Percentiles rank a stretch among this genome's conserved stretches.
Conservation (phyloP, 2,113 vertebrate genomes). For the Dicentrarchus labrax region DNA sequence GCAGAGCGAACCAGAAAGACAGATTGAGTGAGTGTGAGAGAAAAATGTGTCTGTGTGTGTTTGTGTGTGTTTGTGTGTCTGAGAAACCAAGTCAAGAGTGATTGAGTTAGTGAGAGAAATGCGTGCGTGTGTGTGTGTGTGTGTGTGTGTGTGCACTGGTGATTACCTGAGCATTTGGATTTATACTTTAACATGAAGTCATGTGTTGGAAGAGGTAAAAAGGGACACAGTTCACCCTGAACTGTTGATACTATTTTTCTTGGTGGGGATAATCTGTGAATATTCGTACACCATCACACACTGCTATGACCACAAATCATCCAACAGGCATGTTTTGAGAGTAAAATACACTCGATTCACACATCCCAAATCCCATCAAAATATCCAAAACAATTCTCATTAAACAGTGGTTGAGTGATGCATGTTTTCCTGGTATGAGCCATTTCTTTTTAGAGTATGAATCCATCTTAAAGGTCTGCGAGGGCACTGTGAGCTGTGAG, state of each 20-base stretch:
- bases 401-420: neutral
- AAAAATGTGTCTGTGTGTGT: slow-evolving; percentile 28
- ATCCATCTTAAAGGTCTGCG: slow-evolving; percentile 7
- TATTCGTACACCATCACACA: neutral
- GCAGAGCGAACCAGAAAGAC: slow-evolving; percentile 21
- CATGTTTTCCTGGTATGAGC: neutral
- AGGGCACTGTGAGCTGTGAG: slow-evolving; percentile 24
- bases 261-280: slow-evolving; percentile 37
- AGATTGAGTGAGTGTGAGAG: slow-evolving; percentile 46
- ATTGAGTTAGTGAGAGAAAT: neutral
- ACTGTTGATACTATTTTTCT: slow-evolving; percentile 15
- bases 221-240: neutral
- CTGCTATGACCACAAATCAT: slow-evolving; percentile 18
- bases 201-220: slow-evolving; percentile 25
- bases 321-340: neutral
- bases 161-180: slow-evolving; percentile 18
- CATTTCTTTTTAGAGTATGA: neutral
- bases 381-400: neutral
- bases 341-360: neutral
- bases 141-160: slow-evolving; percentile 1
- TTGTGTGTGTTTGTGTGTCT: slow-evolving; percentile 4
- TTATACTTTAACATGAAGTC: slow-evolving; percentile 36
- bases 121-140: neutral
- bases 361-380: neutral
- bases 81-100: neutral